phyloP scores from a whole-genome alignment of 2,113 vertebrate genomes.

The Glareola pratincola region DNA sequence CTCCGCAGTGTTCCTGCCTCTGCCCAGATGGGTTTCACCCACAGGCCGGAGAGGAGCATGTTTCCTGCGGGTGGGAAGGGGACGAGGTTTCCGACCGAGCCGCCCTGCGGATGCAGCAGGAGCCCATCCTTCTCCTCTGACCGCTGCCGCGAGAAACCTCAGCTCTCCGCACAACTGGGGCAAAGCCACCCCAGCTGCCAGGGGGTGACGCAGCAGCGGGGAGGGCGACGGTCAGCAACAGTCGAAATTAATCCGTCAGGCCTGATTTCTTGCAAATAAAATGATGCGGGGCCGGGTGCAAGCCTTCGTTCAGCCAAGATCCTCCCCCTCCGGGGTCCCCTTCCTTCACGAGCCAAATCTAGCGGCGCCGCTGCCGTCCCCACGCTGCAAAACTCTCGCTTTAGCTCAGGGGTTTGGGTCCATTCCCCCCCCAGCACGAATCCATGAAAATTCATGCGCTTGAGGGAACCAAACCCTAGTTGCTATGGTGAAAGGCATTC shows the following conservation, averaged over 20 bases:
- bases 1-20: not conserved
- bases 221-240: not conserved
- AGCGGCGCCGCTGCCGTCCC: not conserved
- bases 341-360: not conserved
- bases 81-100: not conserved
- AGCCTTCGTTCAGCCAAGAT: not conserved
- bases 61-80: not conserved
- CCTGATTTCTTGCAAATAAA: not conserved
- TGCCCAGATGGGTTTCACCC: not conserved
- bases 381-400: not conserved
- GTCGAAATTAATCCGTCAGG: not conserved
- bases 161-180: not conserved
- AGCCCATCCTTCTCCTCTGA: not conserved
- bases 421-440: not conserved
- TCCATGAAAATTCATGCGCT: slow-evolving; percentile 39
- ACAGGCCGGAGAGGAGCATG: not conserved
- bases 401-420: not conserved
- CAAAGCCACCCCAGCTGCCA: slow-evolving; percentile 26
- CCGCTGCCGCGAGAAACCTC: not conserved
- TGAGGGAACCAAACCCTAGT: slow-evolving; percentile 40
- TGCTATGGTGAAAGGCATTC: slow-evolving; percentile 65
- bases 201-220: not conserved
- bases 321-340: not conserved
- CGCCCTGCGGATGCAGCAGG: not conserved
- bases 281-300: not conserved